These are phyloP conservation scores for Hyles vespertilio DNA, from an alignment of 1,140 invertebrate species.

Conservation along the genomic window DNA sequence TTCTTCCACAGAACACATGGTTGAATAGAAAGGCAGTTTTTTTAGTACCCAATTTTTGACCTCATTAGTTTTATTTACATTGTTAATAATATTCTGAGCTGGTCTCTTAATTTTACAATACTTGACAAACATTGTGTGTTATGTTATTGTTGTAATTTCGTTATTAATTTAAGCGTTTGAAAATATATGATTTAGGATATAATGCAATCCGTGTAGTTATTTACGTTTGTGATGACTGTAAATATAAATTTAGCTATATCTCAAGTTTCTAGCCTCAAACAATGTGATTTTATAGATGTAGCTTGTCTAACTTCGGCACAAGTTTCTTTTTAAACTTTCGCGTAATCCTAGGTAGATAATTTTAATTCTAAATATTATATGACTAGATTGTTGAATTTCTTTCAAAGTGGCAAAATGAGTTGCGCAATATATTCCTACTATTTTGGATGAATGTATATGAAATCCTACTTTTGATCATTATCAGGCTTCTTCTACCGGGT, in stretches of 20 bases:
- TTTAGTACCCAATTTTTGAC: conserved; percentile 10
- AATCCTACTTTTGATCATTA: no score
- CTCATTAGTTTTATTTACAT: conserved; percentile 27
- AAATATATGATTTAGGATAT: background rate
- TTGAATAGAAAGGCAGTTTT: conserved; percentile 35
- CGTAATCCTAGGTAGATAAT: no score
- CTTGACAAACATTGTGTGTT: no score
- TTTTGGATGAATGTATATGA: no score
- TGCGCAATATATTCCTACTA: no score
- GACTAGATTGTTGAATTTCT: no score
- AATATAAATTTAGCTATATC: conserved; percentile 16
- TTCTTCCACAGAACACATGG: conserved; percentile 60
- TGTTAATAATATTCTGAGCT: conserved; percentile 33
- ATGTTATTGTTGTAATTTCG: background rate
- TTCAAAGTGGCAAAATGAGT: no score
- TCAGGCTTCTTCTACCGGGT: no score
- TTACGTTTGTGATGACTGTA: conserved; percentile 3
- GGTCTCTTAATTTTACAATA: conserved; percentile 36
- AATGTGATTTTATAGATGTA: conserved; percentile 67
- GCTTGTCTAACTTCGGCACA: conserved; percentile 29
- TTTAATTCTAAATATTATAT: no score
- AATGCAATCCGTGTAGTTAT: conserved; percentile 1
- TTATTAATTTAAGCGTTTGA: background rate
- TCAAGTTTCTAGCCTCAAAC: conserved; percentile 51
- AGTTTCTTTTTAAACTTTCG: no score